Percentiles rank a stretch among this genome's conserved stretches.
Evolutionary conservation across 2,888 invertebrate genomes (phyloP).

Genomic region (Catonia carolina): DNA sequence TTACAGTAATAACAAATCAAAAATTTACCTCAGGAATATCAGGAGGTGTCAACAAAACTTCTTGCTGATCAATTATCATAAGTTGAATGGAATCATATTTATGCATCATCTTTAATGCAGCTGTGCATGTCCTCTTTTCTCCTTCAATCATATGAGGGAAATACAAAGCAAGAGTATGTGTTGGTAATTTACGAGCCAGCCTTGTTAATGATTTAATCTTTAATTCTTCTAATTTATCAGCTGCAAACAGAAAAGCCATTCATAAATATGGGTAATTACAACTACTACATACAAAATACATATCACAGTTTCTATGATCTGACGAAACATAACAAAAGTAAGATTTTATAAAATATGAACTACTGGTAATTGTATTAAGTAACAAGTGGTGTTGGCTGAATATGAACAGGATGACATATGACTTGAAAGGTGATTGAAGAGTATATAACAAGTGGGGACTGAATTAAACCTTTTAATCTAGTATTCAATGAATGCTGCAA

Average conservation of each 20-base stretch:
- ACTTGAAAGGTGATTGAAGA: too few species aligned
- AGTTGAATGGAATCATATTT: constrained; percentile 45
- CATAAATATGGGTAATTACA: neutral
- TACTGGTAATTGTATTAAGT: too few species aligned
- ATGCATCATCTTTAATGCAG: constrained; percentile 34
- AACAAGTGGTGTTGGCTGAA: too few species aligned
- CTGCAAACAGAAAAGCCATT: constrained; percentile 26
- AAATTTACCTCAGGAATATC: constrained; percentile 32
- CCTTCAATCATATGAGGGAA: constrained; percentile 34
- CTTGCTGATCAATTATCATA: constrained; percentile 47
- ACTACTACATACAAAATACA: neutral
- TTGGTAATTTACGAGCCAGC: constrained; percentile 29
- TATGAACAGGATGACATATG: too few species aligned
- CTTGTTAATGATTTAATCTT: constrained; percentile 30
- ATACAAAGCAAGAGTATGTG: constrained; percentile 34
- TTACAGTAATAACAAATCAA: neutral
- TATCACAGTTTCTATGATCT: too few species aligned
- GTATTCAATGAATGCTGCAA: too few species aligned
- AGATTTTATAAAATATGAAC: too few species aligned
- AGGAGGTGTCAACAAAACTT: constrained; percentile 37
- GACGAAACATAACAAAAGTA: too few species aligned
- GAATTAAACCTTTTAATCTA: too few species aligned
- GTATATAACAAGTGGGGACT: too few species aligned
- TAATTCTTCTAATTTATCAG: constrained; percentile 29
- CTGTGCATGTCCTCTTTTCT: constrained; percentile 29